Evolutionary conservation across 2,888 invertebrate genomes (phyloP).

Genomic region (Hanleya hanleyi): DNA sequence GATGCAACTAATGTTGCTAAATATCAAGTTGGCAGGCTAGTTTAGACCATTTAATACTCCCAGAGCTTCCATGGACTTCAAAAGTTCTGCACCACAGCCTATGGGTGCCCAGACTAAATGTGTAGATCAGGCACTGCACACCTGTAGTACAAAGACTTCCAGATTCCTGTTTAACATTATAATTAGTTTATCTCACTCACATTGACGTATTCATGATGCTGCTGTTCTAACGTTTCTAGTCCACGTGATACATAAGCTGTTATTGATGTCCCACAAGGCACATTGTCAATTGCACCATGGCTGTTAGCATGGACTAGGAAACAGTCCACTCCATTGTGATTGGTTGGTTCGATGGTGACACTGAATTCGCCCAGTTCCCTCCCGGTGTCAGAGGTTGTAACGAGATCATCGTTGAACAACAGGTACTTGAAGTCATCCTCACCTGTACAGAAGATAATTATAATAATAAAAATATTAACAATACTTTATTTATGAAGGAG

Average conservation of each 20-base stretch:
- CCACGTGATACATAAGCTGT: slow-evolving; percentile 68
- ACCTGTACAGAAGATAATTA: too few relatives aligned
- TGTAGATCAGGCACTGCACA: too few relatives aligned
- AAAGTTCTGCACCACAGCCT: too few relatives aligned
- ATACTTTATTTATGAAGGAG: too few relatives aligned
- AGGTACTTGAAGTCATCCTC: slow-evolving; percentile 69
- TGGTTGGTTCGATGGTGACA: slow-evolving; percentile 63
- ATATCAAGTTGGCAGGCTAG: too few relatives aligned
- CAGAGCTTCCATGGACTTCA: too few relatives aligned
- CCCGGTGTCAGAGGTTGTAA: slow-evolving; percentile 70
- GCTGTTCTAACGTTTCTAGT: slow-evolving; percentile 72
- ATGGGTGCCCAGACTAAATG: too few relatives aligned
- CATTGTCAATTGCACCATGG: slow-evolving; percentile 71
- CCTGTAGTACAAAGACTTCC: too few relatives aligned
- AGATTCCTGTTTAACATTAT: not conserved
- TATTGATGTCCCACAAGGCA: slow-evolving; percentile 73
- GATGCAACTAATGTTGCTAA: too few relatives aligned
- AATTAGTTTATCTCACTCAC: slow-evolving; percentile 41
- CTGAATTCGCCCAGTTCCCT: slow-evolving; percentile 71
- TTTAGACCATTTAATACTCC: too few relatives aligned
- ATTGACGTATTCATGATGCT: slow-evolving; percentile 74
- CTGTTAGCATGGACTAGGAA: slow-evolving; percentile 73
- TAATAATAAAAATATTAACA: too few relatives aligned
- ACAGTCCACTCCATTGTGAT: slow-evolving; percentile 64
- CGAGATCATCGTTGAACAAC: slow-evolving; percentile 69